Percentiles rank a stretch among this genome's conserved stretches.
phyloP scores from a whole-genome alignment of 2,888 invertebrate species.

The Drosophila formosana region DNA sequence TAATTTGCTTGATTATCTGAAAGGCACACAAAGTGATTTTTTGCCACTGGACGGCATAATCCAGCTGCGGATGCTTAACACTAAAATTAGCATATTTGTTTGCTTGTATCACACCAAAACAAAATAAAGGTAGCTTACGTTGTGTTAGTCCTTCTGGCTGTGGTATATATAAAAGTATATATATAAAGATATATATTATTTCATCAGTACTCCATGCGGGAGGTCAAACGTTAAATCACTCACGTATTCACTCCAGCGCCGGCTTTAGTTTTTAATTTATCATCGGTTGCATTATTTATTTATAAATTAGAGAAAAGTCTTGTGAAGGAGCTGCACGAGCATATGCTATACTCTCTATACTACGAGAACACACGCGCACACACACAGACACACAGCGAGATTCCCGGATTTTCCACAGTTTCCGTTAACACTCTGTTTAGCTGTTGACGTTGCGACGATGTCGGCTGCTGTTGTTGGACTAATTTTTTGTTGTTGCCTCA shows the following conservation, averaged over 20 bases:
- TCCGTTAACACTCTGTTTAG: constrained; percentile 48
- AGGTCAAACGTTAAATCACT: constrained; percentile 25
- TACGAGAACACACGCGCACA: background rate
- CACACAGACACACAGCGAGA: constrained; percentile 20
- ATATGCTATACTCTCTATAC: constrained; percentile 41
- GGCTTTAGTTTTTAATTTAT: constrained; percentile 51
- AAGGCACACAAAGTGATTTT: constrained; percentile 12
- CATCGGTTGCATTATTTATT: constrained; percentile 57
- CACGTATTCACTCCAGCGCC: constrained; percentile 20
- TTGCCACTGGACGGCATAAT: constrained; percentile 4
- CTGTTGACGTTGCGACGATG: constrained; percentile 44
- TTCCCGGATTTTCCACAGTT: constrained; percentile 44
- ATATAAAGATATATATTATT: constrained; percentile 3
- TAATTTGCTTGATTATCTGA: constrained; percentile 7
- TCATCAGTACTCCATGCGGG: constrained; percentile 7
- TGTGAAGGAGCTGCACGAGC: constrained; percentile 22
- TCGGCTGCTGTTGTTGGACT: constrained; percentile 67
- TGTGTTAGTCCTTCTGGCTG: background rate
- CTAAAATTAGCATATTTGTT: constrained; percentile 44
- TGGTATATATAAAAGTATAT: constrained; percentile 3
- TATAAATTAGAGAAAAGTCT: constrained; percentile 56
- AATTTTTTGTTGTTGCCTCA: constrained; percentile 61
- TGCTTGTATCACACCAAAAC: background rate
- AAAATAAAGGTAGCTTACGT: constrained; percentile 2
- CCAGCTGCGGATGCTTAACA: constrained; percentile 9